Percentiles rank a stretch among this genome's conserved stretches.
Conservation (phyloP, 2,113 vertebrate genomes). For the Henicopernis longicauda region DNA sequence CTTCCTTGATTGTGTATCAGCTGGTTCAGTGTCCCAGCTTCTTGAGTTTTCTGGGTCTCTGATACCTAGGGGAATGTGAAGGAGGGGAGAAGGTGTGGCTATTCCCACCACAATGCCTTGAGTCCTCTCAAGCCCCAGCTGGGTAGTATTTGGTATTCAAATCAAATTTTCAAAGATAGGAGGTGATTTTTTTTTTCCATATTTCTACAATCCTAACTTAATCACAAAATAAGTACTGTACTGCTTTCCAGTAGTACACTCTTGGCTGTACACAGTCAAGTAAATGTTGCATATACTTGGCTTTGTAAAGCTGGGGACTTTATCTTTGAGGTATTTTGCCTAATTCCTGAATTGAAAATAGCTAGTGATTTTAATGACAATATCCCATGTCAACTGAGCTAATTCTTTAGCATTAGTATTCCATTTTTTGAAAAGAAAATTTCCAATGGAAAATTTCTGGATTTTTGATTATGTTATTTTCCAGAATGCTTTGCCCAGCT, state of each 20-base stretch:
- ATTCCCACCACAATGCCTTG: neutral
- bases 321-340: neutral
- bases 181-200: rapidly evolving
- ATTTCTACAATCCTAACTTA: neutral
- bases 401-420: neutral
- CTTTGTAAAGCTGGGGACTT: neutral
- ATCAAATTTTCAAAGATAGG: neutral
- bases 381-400: neutral
- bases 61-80: neutral
- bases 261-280: neutral
- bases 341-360: neutral
- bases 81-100: neutral
- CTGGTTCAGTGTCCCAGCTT: neutral
- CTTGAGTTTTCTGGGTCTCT: neutral
- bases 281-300: neutral
- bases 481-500: neutral
- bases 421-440: neutral
- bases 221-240: neutral
- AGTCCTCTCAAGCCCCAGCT: neutral
- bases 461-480: neutral
- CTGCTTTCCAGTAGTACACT: neutral
- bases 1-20: neutral
- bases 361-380: neutral
- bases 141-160: neutral
- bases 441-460: neutral